Percentiles rank a stretch among this genome's conserved stretches.
These are phyloP conservation scores for Eonycteris spelaea DNA, from an alignment of 2,113 vertebrate species.

Conservation along the genomic window DNA sequence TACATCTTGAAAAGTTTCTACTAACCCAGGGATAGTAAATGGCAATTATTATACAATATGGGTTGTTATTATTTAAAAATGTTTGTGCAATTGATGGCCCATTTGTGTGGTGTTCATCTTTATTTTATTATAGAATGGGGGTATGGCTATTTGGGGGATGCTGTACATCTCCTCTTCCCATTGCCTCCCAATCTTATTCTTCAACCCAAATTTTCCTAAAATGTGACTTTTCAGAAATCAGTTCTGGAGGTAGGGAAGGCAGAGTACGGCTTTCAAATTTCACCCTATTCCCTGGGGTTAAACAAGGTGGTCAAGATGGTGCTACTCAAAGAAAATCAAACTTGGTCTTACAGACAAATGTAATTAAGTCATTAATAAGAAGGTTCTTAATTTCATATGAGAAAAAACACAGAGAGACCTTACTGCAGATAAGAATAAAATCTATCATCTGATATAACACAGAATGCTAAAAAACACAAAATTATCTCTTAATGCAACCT, in stretches of 20 bases:
- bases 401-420: conserved; percentile 30
- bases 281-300: neutral
- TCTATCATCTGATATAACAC: neutral
- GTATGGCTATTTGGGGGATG: neutral
- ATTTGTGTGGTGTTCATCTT: neutral
- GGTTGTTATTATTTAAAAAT: neutral
- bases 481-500: neutral
- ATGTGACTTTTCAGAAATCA: neutral
- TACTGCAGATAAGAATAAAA: neutral
- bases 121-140: neutral
- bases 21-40: neutral
- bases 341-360: neutral
- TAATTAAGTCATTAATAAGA: conserved; percentile 12
- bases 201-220: neutral
- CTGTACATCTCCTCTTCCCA: neutral
- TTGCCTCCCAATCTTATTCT: neutral
- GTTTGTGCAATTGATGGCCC: neutral
- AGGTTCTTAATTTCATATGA: neutral
- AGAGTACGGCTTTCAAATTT: neutral
- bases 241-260: neutral
- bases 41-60: neutral
- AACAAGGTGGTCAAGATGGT: neutral
- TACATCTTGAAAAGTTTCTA: neutral
- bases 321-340: neutral
- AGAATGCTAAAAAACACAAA: neutral